Evolutionary conservation across 2,797 vertebrate genomes (phyloP).

Genomic region (Anguilla anguilla): DNA sequence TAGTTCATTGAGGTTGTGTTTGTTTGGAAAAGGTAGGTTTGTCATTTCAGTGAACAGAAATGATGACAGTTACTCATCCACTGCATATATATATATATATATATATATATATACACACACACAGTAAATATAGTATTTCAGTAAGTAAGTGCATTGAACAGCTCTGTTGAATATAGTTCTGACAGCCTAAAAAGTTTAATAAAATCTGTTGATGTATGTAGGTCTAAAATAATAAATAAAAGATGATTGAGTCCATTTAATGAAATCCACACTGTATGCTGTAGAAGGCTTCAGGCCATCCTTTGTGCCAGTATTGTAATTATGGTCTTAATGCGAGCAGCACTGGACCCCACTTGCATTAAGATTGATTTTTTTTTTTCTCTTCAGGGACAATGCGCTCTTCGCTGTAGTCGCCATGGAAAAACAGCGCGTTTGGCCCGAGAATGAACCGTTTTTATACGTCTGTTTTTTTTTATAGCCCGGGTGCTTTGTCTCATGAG

Average conservation of each 20-base stretch:
- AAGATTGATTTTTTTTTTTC: slow-evolving; percentile 61
- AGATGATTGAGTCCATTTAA: not conserved
- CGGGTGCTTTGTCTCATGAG: not conserved
- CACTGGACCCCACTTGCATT: slow-evolving; percentile 55
- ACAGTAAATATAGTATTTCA: not conserved
- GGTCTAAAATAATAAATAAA: not conserved
- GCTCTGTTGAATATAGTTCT: no score
- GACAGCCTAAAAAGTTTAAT: no score
- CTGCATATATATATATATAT: not conserved
- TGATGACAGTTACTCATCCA: not conserved
- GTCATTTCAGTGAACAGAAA: not conserved
- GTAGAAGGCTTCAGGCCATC: not conserved
- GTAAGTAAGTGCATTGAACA: not conserved
- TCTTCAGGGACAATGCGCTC: slow-evolving; percentile 63
- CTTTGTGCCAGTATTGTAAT: slow-evolving; percentile 50
- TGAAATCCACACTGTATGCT: not conserved
- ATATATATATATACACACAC: not conserved
- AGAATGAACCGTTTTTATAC: not conserved
- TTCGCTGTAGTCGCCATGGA: slow-evolving; percentile 59
- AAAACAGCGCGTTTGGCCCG: slow-evolving; percentile 40
- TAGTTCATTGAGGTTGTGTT: not conserved
- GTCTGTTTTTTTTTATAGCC: not conserved
- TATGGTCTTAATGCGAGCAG: slow-evolving; percentile 63
- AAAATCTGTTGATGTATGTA: not conserved
- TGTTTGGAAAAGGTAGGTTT: not conserved